Percentiles rank a stretch among this genome's conserved stretches.
These are phyloP conservation scores for Ligdia adustata DNA, from an alignment of 2,888 invertebrate genomes.

Conservation along the genomic window DNA sequence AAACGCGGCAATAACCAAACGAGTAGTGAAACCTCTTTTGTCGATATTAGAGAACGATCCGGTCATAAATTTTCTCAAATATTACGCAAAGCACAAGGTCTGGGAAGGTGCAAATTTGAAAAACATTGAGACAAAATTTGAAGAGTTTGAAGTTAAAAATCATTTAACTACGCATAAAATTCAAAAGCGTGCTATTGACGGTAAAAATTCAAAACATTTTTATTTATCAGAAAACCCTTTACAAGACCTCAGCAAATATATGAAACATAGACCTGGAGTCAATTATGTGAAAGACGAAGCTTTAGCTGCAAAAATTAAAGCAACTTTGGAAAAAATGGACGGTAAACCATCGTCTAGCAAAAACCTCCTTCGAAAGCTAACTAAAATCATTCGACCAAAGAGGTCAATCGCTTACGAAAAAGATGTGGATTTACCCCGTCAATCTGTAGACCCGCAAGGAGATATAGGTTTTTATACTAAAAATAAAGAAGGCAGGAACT, in stretches of 20 bases:
- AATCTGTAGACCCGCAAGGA: constrained; percentile 48
- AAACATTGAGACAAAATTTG: constrained; percentile 23
- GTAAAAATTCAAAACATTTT: constrained; percentile 32
- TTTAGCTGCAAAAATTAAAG: constrained; percentile 39
- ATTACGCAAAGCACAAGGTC: constrained; percentile 64
- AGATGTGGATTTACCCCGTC: constrained; percentile 42
- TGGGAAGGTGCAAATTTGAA: constrained; percentile 57
- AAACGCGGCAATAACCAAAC: constrained; percentile 37
- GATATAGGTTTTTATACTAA: constrained; percentile 66
- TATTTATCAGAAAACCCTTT: constrained; percentile 43
- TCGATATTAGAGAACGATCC: constrained; percentile 36
- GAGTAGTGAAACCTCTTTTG: constrained; percentile 20
- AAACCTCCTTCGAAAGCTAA: constrained; percentile 5
- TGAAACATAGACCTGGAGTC: constrained; percentile 39
- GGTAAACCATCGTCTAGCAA: constrained; percentile 13
- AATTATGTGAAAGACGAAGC: constrained; percentile 38
- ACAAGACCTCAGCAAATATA: constrained; percentile 40
- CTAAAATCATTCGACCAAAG: constrained; percentile 14
- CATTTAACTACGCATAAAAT: constrained; percentile 35
- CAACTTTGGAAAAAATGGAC: constrained; percentile 38
- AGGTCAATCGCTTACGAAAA: constrained; percentile 43
- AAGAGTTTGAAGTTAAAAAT: constrained; percentile 49
- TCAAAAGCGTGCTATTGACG: constrained; percentile 42
- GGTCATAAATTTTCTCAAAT: constrained; percentile 52
- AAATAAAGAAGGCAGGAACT: constrained; percentile 51